These are phyloP conservation scores for Lepus oiostolus DNA, from an alignment of 2,797 vertebrate genomes.

Conservation along the genomic window DNA sequence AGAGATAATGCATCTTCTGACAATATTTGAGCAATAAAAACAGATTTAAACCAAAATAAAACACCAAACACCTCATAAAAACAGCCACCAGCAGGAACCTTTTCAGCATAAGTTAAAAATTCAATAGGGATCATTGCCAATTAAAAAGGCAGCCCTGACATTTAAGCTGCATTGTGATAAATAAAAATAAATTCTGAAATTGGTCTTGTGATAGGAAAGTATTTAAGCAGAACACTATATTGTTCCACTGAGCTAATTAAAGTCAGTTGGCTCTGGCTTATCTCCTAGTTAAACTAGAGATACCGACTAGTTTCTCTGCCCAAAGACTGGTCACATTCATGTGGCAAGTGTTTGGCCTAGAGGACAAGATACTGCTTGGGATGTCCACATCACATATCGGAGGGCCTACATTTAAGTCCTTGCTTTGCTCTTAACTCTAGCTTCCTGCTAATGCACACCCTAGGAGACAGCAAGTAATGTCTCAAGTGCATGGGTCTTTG, in stretches of 20 bases:
- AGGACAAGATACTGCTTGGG: no score
- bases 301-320: background rate
- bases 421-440: no score
- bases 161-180: slow-evolving; percentile 54
- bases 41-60: slow-evolving; percentile 77
- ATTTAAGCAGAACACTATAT: slow-evolving; percentile 53
- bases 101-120: slow-evolving; percentile 72
- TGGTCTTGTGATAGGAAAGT: slow-evolving; percentile 10
- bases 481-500: no score
- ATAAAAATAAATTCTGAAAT: slow-evolving; percentile 72
- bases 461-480: no score
- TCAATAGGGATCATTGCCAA: slow-evolving; percentile 48
- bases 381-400: no score
- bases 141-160: slow-evolving; percentile 72
- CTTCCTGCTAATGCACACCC: no score
- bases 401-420: no score
- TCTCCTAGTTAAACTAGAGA: background rate
- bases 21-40: slow-evolving; percentile 76
- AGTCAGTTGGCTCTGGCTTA: slow-evolving; percentile 12
- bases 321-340: background rate
- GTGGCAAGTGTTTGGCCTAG: no score
- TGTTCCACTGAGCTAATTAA: slow-evolving; percentile 2
- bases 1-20: slow-evolving; percentile 83
- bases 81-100: slow-evolving; percentile 50
- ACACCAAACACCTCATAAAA: slow-evolving; percentile 72